Base-by-base conservation (phyloP, 1,140 invertebrate species). In the Drosophila gunungcola region DNA sequence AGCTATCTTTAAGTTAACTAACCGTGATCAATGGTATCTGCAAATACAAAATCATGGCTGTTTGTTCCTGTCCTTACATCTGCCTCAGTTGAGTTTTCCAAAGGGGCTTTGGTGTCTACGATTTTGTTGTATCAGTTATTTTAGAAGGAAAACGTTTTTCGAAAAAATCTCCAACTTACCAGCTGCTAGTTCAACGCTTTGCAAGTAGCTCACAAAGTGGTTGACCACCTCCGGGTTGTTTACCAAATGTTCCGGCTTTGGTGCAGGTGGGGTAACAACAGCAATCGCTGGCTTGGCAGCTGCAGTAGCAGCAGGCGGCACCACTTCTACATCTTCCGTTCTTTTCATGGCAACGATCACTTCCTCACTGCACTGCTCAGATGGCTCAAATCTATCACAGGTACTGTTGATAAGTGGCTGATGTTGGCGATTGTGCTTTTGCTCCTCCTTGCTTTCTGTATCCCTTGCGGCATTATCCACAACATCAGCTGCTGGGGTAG, bases 331-430 rank as follows among this genome's bases (percentile, higher is more conserved):
- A 48, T 65, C 57, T 32, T 74, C 51, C 27, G 51, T 57, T 39
- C 63, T 52, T n/a, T 76, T 62, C 34, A 67, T 58, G 53, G 73
- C 45, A 42, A 74, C 32, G 21, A 74, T 54, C 60, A 67, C 48
- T 13, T 57, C 73, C 46, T 67, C 58, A 69, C 53, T 72, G 57
- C 74, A 74, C 56, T 21, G 16, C 16, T 73, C 73, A 54, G 62
- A 63, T 82, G 67, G 53, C 58, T 88, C 83, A 63, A 73, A 78
- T 88, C 84, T 89, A 91, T 77, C 88, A 91, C 90, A 91, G 90
- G 90, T 91, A 91, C 90, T 91, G 77, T 90, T 91, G 68, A 86
- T 85, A 90, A 90, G 53, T 78, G 73, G 73, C 73, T 89, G 83
- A 51, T 64, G 48, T 13, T 64, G 76, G 25, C 63, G 79, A 11